Percentiles rank a stretch among this genome's conserved stretches.
phyloP scores from a whole-genome alignment of 1,140 invertebrate species.

The Drosophila hydei region DNA sequence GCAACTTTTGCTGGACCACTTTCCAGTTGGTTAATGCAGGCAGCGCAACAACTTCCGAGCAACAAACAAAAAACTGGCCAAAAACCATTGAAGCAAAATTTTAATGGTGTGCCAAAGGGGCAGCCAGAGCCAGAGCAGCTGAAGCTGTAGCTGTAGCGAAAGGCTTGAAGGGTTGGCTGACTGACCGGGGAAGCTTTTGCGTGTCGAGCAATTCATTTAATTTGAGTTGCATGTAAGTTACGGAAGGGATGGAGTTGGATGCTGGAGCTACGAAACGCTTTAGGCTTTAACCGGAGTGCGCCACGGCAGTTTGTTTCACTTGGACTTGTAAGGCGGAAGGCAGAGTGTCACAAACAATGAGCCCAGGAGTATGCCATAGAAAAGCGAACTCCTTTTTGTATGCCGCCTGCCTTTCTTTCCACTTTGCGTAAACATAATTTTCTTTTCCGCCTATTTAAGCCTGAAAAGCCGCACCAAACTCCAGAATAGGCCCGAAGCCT shows the following conservation, averaged over 20 bases:
- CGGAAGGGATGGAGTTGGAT: slow-evolving; percentile 8
- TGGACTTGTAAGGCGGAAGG: background rate
- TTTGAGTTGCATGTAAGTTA: slow-evolving; percentile 69
- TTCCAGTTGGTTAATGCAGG: slow-evolving; percentile 51
- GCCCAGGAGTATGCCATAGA: slow-evolving; percentile 38
- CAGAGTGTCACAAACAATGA: slow-evolving; percentile 28
- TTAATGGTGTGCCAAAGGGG: slow-evolving; percentile 57
- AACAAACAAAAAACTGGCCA: slow-evolving; percentile 70
- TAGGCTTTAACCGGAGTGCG: slow-evolving; percentile 34
- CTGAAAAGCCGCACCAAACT: slow-evolving; percentile 61
- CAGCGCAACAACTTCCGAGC: slow-evolving; percentile 56
- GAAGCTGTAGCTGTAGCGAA: background rate
- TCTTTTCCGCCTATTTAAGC: slow-evolving; percentile 79
- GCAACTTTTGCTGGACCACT: slow-evolving; percentile 41
- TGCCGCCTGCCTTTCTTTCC: slow-evolving; percentile 29
- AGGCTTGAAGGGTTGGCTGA: slow-evolving; percentile 4
- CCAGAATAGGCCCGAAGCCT: background rate
- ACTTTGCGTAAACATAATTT: slow-evolving; percentile 78
- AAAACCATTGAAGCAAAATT: slow-evolving; percentile 80
- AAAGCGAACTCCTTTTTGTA: slow-evolving; percentile 19
- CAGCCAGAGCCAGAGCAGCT: slow-evolving; percentile 9
- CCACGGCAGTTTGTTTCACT: slow-evolving; percentile 24
- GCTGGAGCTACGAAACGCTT: slow-evolving; percentile 20
- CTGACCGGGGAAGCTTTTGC: slow-evolving; percentile 20
- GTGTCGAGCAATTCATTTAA: slow-evolving; percentile 79